Conservation (phyloP, 2,113 vertebrate genomes). For the Anhinga anhinga region DNA sequence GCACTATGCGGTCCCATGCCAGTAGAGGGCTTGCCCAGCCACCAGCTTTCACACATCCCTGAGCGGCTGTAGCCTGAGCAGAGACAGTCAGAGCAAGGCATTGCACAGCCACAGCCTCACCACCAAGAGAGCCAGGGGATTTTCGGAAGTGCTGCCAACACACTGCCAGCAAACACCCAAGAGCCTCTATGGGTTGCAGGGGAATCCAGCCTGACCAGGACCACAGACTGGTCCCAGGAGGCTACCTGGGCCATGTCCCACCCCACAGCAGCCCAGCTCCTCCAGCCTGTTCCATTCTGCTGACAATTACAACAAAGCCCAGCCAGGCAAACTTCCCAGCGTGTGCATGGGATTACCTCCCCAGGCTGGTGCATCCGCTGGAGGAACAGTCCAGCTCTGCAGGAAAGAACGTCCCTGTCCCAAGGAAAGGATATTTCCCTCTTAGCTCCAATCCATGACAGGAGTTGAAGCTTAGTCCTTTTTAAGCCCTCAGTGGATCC, state of each 20-base stretch:
- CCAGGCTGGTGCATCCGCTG: not conserved
- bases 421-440: not conserved
- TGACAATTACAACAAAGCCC: not conserved
- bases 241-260: not conserved
- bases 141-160: not conserved
- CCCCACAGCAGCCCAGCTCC: not conserved
- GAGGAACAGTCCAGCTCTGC: not conserved
- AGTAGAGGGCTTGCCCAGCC: not conserved
- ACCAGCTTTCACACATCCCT: not conserved
- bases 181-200: not conserved
- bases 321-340: not conserved
- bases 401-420: not conserved
- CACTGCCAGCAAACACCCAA: not conserved
- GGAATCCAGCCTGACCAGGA: not conserved
- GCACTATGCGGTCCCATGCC: not conserved
- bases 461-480: not conserved
- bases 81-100: not conserved
- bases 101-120: not conserved
- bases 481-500: not conserved
- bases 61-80: not conserved
- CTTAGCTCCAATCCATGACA: not conserved
- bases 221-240: not conserved
- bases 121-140: not conserved
- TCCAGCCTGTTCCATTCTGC: not conserved
- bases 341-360: fast-evolving